Base-by-base conservation (phyloP, 2,797 vertebrate genomes). In the Gila robusta region DNA sequence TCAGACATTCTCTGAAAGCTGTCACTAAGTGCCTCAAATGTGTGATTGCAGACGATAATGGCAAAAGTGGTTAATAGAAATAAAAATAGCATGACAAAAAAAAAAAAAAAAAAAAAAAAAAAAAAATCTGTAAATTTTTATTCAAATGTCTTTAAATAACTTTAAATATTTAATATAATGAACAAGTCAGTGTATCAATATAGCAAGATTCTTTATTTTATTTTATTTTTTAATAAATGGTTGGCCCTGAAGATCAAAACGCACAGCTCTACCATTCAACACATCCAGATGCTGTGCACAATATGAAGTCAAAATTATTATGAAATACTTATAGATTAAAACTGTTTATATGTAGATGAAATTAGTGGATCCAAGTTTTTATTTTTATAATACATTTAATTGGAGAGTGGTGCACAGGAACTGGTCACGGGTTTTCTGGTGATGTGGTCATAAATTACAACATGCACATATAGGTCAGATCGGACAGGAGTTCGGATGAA, bases 401-500 rank as follows among this genome's bases (percentile, higher is more conserved):
- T 88, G 84, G 69, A 87, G 83, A 62, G 74, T 72, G 73, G 39
- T 32, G 35, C 41, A 56, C 77, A 28, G 77, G 59, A 79, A 56
- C 78, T 52, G 69, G 59, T 5, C 90, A 85, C 94, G 39, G 81
- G 91, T 85, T 94, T 94, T 88, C 93, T 89, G 86, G 93, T 88
- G 66, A 94, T 56, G 37, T 94, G 95, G 90, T 96, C 96, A 72
- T 93, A 96, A 92, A 96, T 94, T 88, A 96, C 95, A 79, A 91
- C 95, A 37, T 97, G 96, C 59, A 91, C 32, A 91, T 97, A 98
- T 91, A 97, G 94, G 17, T 95, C 90, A 0, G 96, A 96, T 88
- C 93, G 91, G 21, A 98, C 86, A 26, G 91, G 77, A 0, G 70
- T 96, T 90, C 96, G 92, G 11, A 82, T 92, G 4, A 95, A 96